phyloP scores from a whole-genome alignment of 2,797 vertebrate species.

The Xiphophorus birchmanni region DNA sequence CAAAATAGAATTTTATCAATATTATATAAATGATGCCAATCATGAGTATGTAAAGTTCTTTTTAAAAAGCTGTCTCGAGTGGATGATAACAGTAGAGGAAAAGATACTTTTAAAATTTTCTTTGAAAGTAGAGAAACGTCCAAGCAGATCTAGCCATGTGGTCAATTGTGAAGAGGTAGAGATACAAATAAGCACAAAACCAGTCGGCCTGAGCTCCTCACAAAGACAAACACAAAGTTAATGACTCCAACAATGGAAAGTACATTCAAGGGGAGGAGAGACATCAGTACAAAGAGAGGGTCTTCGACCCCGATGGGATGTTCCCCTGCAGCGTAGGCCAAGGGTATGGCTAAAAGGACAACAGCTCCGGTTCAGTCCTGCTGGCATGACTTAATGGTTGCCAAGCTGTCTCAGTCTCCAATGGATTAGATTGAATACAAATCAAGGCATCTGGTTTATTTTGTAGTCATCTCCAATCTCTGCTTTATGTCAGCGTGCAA shows the following conservation, averaged over 20 bases:
- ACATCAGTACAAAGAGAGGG: not conserved
- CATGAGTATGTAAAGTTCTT: not conserved
- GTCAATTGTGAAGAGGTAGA: not conserved
- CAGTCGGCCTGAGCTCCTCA: not conserved
- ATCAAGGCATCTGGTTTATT: conserved; percentile 2
- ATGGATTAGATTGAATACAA: not conserved
- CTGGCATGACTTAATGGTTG: not conserved
- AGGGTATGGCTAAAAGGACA: not conserved
- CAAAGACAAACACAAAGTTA: conserved; percentile 10
- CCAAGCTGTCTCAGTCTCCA: not conserved
- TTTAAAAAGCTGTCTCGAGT: not conserved
- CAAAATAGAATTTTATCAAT: not conserved
- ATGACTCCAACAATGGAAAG: not conserved
- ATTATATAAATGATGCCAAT: not conserved
- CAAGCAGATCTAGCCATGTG: not conserved
- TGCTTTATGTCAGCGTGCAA: not conserved
- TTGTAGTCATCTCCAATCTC: not conserved
- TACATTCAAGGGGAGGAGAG: not conserved
- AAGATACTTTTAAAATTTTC: not conserved
- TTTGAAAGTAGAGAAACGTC: not conserved
- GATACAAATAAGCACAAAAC: conserved; percentile 2
- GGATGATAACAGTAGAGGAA: not conserved
- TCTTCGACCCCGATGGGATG: not conserved
- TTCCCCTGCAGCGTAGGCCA: not conserved
- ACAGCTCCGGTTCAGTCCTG: not conserved